These are phyloP conservation scores for Druon quercuslanigerum DNA, from an alignment of 1,140 invertebrate species.

Conservation along the genomic window DNA sequence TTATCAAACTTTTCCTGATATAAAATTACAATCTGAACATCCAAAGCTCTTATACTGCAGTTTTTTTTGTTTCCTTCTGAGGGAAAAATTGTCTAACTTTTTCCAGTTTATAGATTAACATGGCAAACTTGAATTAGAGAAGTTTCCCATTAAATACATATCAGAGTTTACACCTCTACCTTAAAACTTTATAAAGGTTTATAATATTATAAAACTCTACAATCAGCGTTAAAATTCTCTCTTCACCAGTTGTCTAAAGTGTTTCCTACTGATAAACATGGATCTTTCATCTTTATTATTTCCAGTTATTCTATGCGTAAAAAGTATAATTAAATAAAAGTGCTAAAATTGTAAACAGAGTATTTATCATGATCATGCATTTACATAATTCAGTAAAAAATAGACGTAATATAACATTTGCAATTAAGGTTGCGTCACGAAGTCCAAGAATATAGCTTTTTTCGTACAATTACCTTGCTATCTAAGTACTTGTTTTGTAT, in stretches of 20 bases:
- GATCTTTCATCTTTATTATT: no score
- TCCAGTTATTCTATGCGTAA: no score
- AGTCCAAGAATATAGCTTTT: slow-evolving; percentile 15
- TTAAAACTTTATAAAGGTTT: slow-evolving; percentile 22
- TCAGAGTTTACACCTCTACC: slow-evolving; percentile 4
- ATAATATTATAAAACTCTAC: neutral
- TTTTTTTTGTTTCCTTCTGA: neutral
- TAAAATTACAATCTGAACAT: no score
- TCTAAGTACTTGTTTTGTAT: slow-evolving; percentile 6
- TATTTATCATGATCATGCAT: no score
- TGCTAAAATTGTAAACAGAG: no score
- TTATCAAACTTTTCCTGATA: no score
- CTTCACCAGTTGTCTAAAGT: neutral
- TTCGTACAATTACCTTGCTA: neutral
- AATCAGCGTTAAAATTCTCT: slow-evolving; percentile 11
- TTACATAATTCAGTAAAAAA: no score
- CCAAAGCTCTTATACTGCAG: neutral
- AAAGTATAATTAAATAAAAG: no score
- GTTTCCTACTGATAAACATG: neutral
- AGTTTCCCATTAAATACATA: slow-evolving; percentile 11
- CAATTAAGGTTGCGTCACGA: slow-evolving; percentile 3
- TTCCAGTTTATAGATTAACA: neutral
- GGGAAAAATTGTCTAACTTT: neutral
- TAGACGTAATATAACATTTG: no score
- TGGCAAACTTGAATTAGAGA: slow-evolving; percentile 8